phyloP scores from a whole-genome alignment of 2,888 invertebrate species.

The Chloroclystis v-ata region DNA sequence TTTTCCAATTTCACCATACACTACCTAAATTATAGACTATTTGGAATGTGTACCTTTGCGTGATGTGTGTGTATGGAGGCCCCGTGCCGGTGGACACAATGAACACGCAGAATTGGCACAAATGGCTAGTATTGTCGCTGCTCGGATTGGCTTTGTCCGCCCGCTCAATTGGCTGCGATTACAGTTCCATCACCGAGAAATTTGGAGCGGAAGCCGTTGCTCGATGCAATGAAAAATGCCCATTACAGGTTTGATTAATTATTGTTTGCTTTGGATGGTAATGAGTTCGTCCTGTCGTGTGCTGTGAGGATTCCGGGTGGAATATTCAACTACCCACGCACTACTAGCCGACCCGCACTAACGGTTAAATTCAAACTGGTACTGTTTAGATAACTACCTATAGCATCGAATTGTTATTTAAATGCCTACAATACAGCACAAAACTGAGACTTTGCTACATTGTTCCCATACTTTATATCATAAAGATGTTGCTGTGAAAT shows the following conservation, averaged over 20 bases:
- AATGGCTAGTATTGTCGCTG: slow-evolving; percentile 75
- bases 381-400: not conserved
- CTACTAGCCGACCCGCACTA: slow-evolving; percentile 3
- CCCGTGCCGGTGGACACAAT: slow-evolving; percentile 54
- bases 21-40: slow-evolving; percentile 3
- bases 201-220: slow-evolving; percentile 75
- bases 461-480: too few relatives aligned
- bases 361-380: slow-evolving; percentile 12
- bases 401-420: too few relatives aligned
- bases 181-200: slow-evolving; percentile 75
- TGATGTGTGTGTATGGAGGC: slow-evolving; percentile 47
- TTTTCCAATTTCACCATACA: slow-evolving; percentile 26
- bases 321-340: not conserved
- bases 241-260: slow-evolving; percentile 65
- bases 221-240: slow-evolving; percentile 74
- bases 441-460: too few relatives aligned
- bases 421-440: too few relatives aligned
- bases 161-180: slow-evolving; percentile 76
- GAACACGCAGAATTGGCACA: slow-evolving; percentile 74
- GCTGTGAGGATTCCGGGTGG: not conserved
- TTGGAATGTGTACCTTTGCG: slow-evolving; percentile 38
- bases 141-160: slow-evolving; percentile 78
- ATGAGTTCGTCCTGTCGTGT: slow-evolving; percentile 15
- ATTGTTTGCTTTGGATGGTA: slow-evolving; percentile 14
- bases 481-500: too few relatives aligned